Percentiles rank a stretch among this genome's conserved stretches.
Conservation (phyloP, 2,888 invertebrate species). For the Campoletis raptor region DNA sequence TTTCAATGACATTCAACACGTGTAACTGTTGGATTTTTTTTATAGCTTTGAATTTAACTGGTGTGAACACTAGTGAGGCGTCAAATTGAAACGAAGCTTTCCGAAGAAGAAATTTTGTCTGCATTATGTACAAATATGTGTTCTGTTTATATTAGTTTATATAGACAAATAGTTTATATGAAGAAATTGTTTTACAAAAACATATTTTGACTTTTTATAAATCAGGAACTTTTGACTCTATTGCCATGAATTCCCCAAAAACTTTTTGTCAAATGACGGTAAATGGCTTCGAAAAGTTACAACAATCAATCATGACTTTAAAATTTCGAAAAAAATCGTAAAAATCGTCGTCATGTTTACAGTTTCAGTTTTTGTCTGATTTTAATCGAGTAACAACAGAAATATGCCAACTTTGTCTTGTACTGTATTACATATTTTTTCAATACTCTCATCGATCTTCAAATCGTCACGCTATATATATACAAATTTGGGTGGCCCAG, state of each 20-base stretch:
- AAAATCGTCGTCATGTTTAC: neutral
- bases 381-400: neutral
- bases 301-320: neutral
- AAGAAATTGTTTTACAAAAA: too few species aligned
- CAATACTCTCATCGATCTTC: constrained; percentile 1
- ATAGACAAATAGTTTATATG: too few species aligned
- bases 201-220: too few species aligned
- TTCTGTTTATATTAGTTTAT: too few species aligned
- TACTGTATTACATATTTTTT: neutral
- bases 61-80: constrained; percentile 26
- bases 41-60: constrained; percentile 29
- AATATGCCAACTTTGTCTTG: neutral
- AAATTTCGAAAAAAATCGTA: neutral
- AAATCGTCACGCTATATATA: neutral
- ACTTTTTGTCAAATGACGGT: too few species aligned
- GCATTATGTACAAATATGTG: neutral
- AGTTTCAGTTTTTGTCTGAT: neutral
- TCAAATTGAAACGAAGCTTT: constrained; percentile 24
- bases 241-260: too few species aligned
- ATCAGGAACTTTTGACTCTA: too few species aligned
- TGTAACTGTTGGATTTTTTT: constrained; percentile 40
- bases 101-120: neutral
- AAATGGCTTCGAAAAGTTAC: neutral
- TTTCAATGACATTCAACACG: constrained; percentile 42
- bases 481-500: neutral